Percentiles rank a stretch among this genome's conserved stretches.
Evolutionary conservation across 2,113 vertebrate genomes (phyloP).

Genomic region (Microtus oregoni): DNA sequence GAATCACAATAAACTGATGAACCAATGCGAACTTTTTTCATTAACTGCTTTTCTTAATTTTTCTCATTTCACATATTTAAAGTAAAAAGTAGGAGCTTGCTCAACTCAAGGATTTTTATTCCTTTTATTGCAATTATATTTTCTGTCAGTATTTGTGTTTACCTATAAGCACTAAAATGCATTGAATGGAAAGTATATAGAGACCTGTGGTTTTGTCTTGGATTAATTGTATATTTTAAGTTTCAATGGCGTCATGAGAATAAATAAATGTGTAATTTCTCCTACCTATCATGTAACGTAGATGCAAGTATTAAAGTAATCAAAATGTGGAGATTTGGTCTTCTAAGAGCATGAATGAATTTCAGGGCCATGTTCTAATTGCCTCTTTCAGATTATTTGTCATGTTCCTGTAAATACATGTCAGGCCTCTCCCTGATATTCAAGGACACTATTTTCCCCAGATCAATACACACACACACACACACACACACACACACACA

Average conservation of each 20-base stretch:
- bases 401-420: too few species aligned
- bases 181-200: neutral
- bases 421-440: too few species aligned
- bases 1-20: neutral
- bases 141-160: neutral
- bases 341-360: neutral
- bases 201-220: neutral
- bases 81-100: neutral
- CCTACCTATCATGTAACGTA: neutral
- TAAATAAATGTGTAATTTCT: neutral
- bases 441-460: too few species aligned
- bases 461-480: too few species aligned
- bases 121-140: neutral
- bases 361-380: neutral
- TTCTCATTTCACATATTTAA: constrained; percentile 30
- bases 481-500: too few species aligned
- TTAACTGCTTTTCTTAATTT: neutral
- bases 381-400: too few species aligned
- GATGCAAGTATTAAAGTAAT: neutral
- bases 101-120: neutral
- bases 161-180: neutral
- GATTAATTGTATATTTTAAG: neutral
- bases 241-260: neutral
- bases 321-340: neutral
- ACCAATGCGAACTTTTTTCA: neutral